A percentile compares a stretch with the other conserved stretches of the same genome.
These are phyloP conservation scores for Pentalonia nigronervosa DNA, from an alignment of 1,140 invertebrate genomes.

Conservation along the genomic window DNA sequence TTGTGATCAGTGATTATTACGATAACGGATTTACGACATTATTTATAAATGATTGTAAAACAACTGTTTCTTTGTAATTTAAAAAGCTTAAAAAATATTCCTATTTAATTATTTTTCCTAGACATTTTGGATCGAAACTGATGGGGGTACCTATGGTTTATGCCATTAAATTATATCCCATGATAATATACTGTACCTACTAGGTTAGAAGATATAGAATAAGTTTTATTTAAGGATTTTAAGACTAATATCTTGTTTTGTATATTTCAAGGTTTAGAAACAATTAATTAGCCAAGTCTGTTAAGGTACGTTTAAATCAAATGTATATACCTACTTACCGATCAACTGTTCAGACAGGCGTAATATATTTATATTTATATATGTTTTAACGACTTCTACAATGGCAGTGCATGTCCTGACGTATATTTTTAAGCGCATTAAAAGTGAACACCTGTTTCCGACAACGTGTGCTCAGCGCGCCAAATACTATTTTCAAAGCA, in stretches of 20 bases:
- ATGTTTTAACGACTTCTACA: slow-evolving; percentile 12
- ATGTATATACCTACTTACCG: not conserved
- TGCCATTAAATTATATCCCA: not conserved
- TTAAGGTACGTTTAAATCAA: not conserved
- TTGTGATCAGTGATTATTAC: not conserved
- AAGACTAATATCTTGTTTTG: not conserved
- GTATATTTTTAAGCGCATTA: slow-evolving; percentile 2
- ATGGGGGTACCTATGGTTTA: not conserved
- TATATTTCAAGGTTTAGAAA: not conserved
- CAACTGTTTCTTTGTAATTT: not conserved
- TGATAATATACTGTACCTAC: not conserved
- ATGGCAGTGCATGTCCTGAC: not conserved
- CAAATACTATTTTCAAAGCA: not conserved
- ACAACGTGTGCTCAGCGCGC: not conserved
- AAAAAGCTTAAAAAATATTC: not conserved
- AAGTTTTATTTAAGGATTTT: not conserved
- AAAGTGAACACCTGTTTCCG: slow-evolving; percentile 23
- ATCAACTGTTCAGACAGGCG: not conserved
- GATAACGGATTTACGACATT: not conserved
- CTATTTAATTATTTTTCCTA: not conserved
- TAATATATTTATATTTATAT: not conserved
- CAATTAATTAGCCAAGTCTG: not conserved
- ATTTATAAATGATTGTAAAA: not conserved
- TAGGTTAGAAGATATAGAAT: not conserved
- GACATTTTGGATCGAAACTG: not conserved